phyloP scores from a whole-genome alignment of 2,797 vertebrate species.

The Pangasius krempfi region DNA sequence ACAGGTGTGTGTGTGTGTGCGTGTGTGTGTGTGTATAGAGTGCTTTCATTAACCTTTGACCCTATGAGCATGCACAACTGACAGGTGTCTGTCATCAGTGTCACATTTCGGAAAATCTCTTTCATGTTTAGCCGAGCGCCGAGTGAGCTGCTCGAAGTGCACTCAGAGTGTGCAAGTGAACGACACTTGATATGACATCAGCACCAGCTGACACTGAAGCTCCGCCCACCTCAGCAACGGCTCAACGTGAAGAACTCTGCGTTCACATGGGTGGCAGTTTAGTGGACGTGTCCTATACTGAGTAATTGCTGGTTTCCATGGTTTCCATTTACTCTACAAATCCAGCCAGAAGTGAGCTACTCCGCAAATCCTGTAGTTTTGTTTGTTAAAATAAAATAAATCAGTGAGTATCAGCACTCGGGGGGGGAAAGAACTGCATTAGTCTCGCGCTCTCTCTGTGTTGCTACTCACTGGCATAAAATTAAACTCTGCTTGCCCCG shows the following conservation, averaged over 20 bases:
- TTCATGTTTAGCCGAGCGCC: background rate
- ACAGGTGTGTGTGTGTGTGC: slow-evolving; percentile 47
- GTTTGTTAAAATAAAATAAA: background rate
- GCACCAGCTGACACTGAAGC: background rate
- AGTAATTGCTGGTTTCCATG: background rate
- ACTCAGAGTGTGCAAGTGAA: background rate
- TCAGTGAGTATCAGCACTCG: background rate
- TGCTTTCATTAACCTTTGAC: slow-evolving; percentile 60
- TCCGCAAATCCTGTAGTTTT: too few species aligned
- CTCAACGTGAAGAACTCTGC: background rate
- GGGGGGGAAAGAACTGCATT: too few species aligned
- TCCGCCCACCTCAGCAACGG: background rate
- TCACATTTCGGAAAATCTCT: background rate
- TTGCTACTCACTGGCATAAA: background rate
- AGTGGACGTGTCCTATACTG: background rate
- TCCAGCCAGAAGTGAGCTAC: background rate
- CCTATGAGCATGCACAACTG: slow-evolving; percentile 62
- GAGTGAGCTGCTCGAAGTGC: background rate
- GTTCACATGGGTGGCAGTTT: background rate
- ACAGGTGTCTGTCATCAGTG: slow-evolving; percentile 56
- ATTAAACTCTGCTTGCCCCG: background rate
- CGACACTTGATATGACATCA: background rate
- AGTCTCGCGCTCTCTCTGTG: background rate
- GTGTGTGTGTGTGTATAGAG: slow-evolving; percentile 41
- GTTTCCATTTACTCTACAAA: background rate